Evolutionary conservation across 1,140 invertebrate species (phyloP).

Genomic region (Diuraphis noxia): DNA sequence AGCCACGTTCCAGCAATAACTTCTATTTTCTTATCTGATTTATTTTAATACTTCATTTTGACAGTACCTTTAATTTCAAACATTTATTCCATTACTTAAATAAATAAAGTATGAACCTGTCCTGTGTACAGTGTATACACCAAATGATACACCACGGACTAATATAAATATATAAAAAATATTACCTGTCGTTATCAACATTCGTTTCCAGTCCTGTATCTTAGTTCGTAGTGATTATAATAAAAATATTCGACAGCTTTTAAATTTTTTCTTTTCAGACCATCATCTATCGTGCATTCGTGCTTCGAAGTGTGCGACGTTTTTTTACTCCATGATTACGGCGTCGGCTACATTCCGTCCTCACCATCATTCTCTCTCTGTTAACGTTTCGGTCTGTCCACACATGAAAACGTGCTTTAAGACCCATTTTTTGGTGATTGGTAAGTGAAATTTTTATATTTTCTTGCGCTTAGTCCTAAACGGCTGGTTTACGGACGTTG

Average conservation of each 20-base stretch:
- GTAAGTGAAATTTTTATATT: conserved; percentile 30
- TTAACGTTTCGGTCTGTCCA: conserved; percentile 44
- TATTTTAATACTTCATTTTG: no score
- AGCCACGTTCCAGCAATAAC: no score
- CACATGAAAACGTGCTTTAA: conserved; percentile 52
- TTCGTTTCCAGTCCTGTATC: no score
- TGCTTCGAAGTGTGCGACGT: background rate
- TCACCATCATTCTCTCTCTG: conserved; percentile 46
- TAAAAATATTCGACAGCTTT: background rate
- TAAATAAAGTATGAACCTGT: no score
- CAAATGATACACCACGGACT: no score
- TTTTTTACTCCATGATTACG: conserved; percentile 44
- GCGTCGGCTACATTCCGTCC: conserved; percentile 46
- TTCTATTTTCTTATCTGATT: no score
- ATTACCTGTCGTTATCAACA: no score
- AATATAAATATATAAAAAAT: no score
- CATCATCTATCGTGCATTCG: background rate
- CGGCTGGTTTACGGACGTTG: background rate
- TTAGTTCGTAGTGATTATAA: background rate
- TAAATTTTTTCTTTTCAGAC: background rate
- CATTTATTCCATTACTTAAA: no score
- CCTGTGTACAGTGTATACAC: no score
- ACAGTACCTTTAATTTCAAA: no score
- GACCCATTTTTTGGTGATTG: background rate
- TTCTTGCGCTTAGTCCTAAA: background rate